A percentile compares a stretch with the other conserved stretches of the same genome.
These are phyloP conservation scores for Lagodon rhomboides DNA, from an alignment of 2,797 vertebrate species.

Conservation along the genomic window DNA sequence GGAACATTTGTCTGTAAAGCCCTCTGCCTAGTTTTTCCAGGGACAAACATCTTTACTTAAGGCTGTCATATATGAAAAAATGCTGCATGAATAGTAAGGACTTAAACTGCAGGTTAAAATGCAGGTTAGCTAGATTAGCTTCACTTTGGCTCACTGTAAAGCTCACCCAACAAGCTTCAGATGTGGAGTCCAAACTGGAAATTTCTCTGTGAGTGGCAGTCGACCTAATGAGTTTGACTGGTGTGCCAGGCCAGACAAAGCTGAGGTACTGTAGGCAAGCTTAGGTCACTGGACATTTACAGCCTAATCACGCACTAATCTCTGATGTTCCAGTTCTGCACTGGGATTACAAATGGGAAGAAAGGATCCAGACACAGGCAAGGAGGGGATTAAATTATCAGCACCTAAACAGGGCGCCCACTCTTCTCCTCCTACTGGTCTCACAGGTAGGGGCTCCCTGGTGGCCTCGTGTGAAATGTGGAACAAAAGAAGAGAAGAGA, in stretches of 20 bases:
- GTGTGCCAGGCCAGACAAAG: conserved; percentile 45
- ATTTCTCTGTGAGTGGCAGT: conserved; percentile 38
- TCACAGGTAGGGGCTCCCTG: conserved; percentile 6
- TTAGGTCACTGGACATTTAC: conserved; percentile 51
- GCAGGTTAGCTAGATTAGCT: background rate
- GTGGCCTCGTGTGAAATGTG: conserved; percentile 34
- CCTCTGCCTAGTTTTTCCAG: background rate
- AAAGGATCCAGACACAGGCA: conserved; percentile 62
- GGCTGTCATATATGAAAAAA: background rate
- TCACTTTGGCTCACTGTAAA: background rate
- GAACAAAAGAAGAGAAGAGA: background rate
- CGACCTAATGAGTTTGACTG: conserved; percentile 46
- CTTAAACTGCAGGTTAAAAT: background rate
- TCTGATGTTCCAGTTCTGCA: conserved; percentile 77
- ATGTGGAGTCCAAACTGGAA: conserved; percentile 10
- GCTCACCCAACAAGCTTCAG: conserved; percentile 3
- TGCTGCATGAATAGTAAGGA: background rate
- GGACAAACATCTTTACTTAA: background rate
- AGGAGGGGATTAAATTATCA: conserved; percentile 66
- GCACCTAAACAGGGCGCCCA: conserved; percentile 36
- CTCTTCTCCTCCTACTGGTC: conserved; percentile 29
- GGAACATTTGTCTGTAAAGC: background rate
- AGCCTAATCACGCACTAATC: conserved; percentile 75
- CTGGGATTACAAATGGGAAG: conserved; percentile 69
- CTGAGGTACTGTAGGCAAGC: conserved; percentile 26